These are phyloP conservation scores for Rhinichthys osculus DNA, from an alignment of 2,797 vertebrate genomes.

Conservation along the genomic window DNA sequence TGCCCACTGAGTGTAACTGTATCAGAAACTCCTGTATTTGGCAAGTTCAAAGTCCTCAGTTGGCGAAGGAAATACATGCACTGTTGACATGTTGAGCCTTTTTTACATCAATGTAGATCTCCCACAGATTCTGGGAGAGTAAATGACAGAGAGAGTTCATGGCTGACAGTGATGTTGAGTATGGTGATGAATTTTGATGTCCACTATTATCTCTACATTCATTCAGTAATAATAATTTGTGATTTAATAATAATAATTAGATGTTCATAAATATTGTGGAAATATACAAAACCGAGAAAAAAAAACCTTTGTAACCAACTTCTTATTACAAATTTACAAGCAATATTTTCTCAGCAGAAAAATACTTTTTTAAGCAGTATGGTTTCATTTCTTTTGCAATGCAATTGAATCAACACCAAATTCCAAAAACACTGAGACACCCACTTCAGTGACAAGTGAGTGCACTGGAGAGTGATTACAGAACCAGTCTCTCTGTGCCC, in stretches of 20 bases:
- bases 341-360: not conserved
- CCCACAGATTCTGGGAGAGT: not conserved
- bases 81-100: not conserved
- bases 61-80: not conserved
- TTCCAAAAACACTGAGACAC: not conserved
- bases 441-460: constrained; percentile 19
- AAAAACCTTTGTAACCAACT: not conserved
- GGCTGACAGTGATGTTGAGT: not conserved
- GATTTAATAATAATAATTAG: not conserved
- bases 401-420: constrained; percentile 30
- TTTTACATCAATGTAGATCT: not conserved
- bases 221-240: not conserved
- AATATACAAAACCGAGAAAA: not conserved
- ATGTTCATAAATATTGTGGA: not conserved
- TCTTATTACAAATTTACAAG: not conserved
- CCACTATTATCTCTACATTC: not conserved
- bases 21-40: not conserved
- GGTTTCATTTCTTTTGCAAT: not conserved
- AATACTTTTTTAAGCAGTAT: not conserved
- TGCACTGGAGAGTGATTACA: constrained; percentile 25
- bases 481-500: not conserved
- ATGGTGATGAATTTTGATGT: not conserved
- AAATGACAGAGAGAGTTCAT: not conserved
- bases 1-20: not conserved
- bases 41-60: not conserved